Base-by-base conservation (phyloP, 2,113 vertebrate genomes). In the Pseudolaguvia tuberculata region DNA sequence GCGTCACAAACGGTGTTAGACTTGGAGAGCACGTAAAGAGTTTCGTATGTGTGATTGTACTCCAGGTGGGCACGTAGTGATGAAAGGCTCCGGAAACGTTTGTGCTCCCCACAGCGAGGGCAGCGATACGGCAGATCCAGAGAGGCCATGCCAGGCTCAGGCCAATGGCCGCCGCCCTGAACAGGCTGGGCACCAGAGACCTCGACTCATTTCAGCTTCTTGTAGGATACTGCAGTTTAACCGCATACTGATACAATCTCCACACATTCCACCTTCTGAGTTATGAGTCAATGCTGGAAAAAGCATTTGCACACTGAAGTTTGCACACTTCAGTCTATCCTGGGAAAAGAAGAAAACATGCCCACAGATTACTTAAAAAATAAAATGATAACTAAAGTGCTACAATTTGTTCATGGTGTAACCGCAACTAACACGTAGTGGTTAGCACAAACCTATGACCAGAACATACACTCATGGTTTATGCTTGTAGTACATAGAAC, bases 21-120 rank as follows among this genome's bases (percentile, higher is more conserved):
- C 80, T 98, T 98, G 86, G 96, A 99, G 73, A 99, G 93, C 84
- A 99, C 94, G 82, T 99, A 99, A 81, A 99, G 95, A 20, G 97
- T 99, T 91, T 99, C 97, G 45, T 98, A 98, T 7, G 97, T 98
- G 92, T 99, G 97, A 89, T 95, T 98, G 91, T 98, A 98, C 85
- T 99, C 96, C 89, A 98, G 91, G 88, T 98, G 97, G 0, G 97
- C 96, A 0, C 96, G 93, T 72, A 99, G 86, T 0, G 97, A 99
- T 14, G 97, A 98, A 80, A 99, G 92, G 88, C 95, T 98, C 86
- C 94, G 92, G 92, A 99, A 99, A 82, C 97, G 96, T 85, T 98
- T 98, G 93, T 98, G 95, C 90, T 98, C 96, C 83, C 97, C 97
- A 75, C 97, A 99, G 83, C 97, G 94, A 80, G 97, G 97, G 86